A percentile compares a stretch with the other conserved stretches of the same genome.
Conservation (phyloP, 2,797 vertebrate species). For the Galagoides demidoff region DNA sequence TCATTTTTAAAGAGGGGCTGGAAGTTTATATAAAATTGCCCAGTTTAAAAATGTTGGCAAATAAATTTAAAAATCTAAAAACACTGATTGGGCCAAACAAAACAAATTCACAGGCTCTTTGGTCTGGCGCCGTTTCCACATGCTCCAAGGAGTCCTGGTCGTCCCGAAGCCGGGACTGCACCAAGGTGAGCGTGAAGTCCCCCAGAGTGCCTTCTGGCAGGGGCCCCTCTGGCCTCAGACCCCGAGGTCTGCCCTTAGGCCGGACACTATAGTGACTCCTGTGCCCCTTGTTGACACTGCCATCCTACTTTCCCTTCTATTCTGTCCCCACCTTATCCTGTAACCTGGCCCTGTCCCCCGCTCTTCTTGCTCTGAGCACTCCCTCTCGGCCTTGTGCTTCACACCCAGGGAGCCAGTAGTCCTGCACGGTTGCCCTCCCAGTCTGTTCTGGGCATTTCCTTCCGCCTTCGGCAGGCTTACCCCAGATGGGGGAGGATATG, state of each 20-base stretch:
- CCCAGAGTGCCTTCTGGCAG: not conserved
- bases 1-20: conserved; percentile 25
- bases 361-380: not conserved
- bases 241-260: not conserved
- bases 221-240: not conserved
- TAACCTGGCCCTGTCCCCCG: not conserved
- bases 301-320: not conserved
- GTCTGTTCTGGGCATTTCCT: not conserved
- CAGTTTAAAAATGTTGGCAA: conserved; percentile 57
- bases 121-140: not conserved
- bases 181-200: not conserved
- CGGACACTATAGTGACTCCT: not conserved
- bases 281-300: fast-evolving
- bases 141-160: not conserved
- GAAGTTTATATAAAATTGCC: conserved; percentile 33
- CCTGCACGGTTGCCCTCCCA: not conserved
- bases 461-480: not conserved
- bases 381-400: not conserved
- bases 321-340: not conserved
- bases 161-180: not conserved
- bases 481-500: not conserved
- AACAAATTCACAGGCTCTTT: not conserved
- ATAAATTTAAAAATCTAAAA: conserved; percentile 53
- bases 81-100: conserved; percentile 49
- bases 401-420: not conserved